These are phyloP conservation scores for Eledona agricola DNA, from an alignment of 2,888 invertebrate species.

Conservation along the genomic window DNA sequence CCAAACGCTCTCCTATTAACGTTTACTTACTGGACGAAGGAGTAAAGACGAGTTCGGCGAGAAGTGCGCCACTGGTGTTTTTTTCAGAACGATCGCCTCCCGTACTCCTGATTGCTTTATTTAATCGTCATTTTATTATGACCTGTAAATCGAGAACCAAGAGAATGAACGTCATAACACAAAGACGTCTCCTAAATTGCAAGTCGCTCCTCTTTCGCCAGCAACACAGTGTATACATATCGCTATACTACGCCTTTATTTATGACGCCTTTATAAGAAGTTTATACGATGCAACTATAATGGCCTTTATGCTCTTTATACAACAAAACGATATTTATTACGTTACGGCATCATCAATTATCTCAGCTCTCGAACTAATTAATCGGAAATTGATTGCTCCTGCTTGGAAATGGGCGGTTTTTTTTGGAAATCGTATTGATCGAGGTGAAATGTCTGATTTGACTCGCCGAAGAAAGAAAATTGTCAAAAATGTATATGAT, in stretches of 20 bases:
- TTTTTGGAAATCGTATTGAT: background rate
- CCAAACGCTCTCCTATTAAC: slow-evolving; percentile 4
- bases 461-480: no score
- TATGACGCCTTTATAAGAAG: slow-evolving; percentile 27
- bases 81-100: slow-evolving; percentile 5
- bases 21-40: no score
- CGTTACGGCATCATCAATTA: slow-evolving; percentile 18
- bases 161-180: slow-evolving; percentile 31
- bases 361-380: slow-evolving; percentile 13
- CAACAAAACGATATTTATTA: slow-evolving; percentile 30
- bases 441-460: no score
- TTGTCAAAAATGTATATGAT: no score
- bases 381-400: no score
- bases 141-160: slow-evolving; percentile 31
- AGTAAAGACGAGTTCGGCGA: no score
- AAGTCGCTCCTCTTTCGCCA: slow-evolving; percentile 16
- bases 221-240: slow-evolving; percentile 19
- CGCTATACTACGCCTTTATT: slow-evolving; percentile 28
- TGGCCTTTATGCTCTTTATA: slow-evolving; percentile 28
- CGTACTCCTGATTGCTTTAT: slow-evolving; percentile 29
- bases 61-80: slow-evolving; percentile 19
- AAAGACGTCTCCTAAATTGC: slow-evolving; percentile 32
- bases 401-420: slow-evolving; percentile 4
- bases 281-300: slow-evolving; percentile 33
- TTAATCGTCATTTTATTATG: slow-evolving; percentile 34